Percentiles rank a stretch among this genome's conserved stretches.
Conservation (phyloP, 2,797 vertebrate genomes). For the Cephalopachus bancanus region DNA sequence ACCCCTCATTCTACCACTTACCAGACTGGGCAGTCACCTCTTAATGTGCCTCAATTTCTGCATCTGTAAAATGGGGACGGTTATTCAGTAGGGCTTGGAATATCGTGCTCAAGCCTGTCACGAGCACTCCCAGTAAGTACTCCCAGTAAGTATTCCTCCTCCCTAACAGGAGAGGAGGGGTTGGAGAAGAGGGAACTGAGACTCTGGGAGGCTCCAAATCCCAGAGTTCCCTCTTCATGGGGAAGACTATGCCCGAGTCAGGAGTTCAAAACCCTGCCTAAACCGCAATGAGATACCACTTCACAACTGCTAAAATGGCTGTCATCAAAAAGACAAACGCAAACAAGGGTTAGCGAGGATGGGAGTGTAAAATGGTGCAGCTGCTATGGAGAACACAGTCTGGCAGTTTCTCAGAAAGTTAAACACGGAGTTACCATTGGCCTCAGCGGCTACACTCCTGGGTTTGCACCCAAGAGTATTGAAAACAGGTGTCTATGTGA, state of each 20-base stretch:
- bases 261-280: neutral
- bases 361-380: neutral
- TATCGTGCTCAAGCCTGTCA: neutral
- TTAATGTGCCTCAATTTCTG: conserved; percentile 32
- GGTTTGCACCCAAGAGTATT: neutral
- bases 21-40: neutral
- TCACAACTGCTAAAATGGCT: neutral
- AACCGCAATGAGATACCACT: neutral
- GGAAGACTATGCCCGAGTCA: neutral
- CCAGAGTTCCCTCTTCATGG: neutral
- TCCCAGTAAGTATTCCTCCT: neutral
- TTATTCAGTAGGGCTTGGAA: neutral
- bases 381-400: neutral
- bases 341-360: neutral
- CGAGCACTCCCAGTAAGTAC: neutral
- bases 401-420: neutral
- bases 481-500: neutral
- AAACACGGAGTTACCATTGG: neutral
- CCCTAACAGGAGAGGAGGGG: neutral
- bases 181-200: neutral
- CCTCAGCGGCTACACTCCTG: neutral
- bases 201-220: neutral
- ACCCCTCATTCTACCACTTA: neutral
- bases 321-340: neutral
- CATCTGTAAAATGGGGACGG: neutral